phyloP scores from a whole-genome alignment of 2,888 invertebrate genomes.

The Cantharis rufa region DNA sequence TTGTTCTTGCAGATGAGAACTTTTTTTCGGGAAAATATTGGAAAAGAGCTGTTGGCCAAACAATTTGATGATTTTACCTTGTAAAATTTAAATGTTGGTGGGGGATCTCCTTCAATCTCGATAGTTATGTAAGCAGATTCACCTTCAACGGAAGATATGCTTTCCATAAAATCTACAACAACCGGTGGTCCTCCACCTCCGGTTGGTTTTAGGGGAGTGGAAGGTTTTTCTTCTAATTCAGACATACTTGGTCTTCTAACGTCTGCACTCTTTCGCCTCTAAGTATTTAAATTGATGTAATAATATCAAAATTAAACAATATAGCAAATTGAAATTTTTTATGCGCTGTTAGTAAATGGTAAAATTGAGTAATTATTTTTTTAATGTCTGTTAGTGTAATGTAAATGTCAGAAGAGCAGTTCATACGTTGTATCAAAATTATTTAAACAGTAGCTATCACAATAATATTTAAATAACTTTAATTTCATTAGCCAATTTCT shows the following conservation, averaged over 20 bases:
- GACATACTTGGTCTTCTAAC: slow-evolving; percentile 87
- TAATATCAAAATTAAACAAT: not conserved
- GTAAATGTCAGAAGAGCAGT: not conserved
- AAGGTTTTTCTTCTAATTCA: slow-evolving; percentile 89
- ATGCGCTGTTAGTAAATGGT: not conserved
- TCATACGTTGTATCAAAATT: not conserved
- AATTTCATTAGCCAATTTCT: not conserved
- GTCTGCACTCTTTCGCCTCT: slow-evolving; percentile 88
- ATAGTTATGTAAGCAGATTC: slow-evolving; percentile 91
- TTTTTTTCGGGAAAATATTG: no score
- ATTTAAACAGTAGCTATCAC: not conserved
- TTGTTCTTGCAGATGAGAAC: no score
- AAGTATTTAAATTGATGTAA: slow-evolving; percentile 35
- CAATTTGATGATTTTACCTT: slow-evolving; percentile 61
- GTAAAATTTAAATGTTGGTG: slow-evolving; percentile 94
- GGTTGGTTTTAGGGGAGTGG: slow-evolving; percentile 79
- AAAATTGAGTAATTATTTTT: not conserved
- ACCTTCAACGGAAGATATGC: slow-evolving; percentile 96
- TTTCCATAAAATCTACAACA: slow-evolving; percentile 92
- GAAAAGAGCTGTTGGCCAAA: not conserved
- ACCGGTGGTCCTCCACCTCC: slow-evolving; percentile 75
- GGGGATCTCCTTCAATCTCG: slow-evolving; percentile 91
- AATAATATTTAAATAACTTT: not conserved
- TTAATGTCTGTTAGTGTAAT: not conserved
- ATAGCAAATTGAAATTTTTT: not conserved